These are phyloP conservation scores for Acanthurus leucopareius DNA, from an alignment of 2,797 vertebrate species.

Conservation along the genomic window DNA sequence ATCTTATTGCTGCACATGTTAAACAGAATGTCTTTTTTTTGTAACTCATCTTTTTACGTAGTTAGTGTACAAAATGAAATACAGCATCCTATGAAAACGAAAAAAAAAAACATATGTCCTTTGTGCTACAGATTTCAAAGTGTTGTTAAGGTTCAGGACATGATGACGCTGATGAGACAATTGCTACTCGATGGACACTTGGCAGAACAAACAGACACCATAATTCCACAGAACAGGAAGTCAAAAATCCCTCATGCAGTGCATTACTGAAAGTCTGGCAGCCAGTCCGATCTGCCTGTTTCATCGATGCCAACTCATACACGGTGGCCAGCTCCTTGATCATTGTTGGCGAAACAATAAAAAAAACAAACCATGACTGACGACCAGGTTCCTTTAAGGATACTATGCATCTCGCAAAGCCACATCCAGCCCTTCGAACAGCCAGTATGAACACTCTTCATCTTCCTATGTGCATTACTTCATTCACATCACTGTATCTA, in stretches of 20 bases:
- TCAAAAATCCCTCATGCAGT: slow-evolving; percentile 63
- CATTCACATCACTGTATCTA: slow-evolving; percentile 57
- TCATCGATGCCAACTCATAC: slow-evolving; percentile 70
- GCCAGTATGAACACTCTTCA: slow-evolving; percentile 15
- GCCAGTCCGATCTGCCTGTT: slow-evolving; percentile 48
- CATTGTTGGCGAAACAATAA: slow-evolving; percentile 66
- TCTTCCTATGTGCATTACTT: slow-evolving; percentile 42
- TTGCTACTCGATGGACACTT: slow-evolving; percentile 75
- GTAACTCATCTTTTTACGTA: slow-evolving; percentile 27
- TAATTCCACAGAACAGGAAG: slow-evolving; percentile 68
- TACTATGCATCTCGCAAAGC: slow-evolving; percentile 59
- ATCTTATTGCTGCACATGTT: slow-evolving; percentile 84
- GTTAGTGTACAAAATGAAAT: slow-evolving; percentile 75
- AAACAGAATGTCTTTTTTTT: slow-evolving; percentile 43
- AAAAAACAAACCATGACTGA: slow-evolving; percentile 9
- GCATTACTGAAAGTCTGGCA: slow-evolving; percentile 55
- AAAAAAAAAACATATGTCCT: slow-evolving; percentile 51
- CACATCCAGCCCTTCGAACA: slow-evolving; percentile 42
- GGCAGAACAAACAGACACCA: slow-evolving; percentile 66
- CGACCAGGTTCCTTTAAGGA: slow-evolving; percentile 42
- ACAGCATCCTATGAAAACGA: slow-evolving; percentile 65
- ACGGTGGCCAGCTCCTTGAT: slow-evolving; percentile 66
- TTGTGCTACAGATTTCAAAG: slow-evolving; percentile 80
- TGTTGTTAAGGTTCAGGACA: slow-evolving; percentile 71
- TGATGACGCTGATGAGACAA: slow-evolving; percentile 65